Percentiles rank a stretch among this genome's conserved stretches.
Conservation (phyloP, 2,113 vertebrate genomes). For the Salvelinus namaycush region DNA sequence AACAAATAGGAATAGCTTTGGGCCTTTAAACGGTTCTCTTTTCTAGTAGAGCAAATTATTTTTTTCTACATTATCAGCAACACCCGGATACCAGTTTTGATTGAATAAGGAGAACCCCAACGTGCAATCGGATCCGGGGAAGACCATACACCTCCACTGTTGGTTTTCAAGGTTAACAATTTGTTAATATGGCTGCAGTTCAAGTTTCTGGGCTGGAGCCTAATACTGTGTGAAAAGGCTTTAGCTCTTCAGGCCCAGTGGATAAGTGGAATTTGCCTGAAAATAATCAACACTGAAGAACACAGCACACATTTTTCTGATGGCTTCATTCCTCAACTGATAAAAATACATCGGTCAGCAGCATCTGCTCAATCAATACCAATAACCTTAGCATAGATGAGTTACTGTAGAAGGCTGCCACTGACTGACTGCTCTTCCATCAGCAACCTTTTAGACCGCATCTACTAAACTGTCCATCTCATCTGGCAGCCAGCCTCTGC, state of each 20-base stretch:
- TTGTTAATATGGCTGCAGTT: conserved; percentile 2
- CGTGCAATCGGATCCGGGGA: too few species aligned
- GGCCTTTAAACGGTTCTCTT: too few species aligned
- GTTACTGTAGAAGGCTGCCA: neutral
- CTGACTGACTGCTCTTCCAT: neutral
- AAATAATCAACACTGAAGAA: neutral
- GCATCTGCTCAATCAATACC: neutral
- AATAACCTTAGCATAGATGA: neutral
- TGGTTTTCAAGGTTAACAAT: neutral
- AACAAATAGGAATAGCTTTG: too few species aligned
- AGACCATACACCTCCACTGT: too few species aligned
- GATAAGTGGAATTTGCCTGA: neutral
- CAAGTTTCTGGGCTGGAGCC: neutral
- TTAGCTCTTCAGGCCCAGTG: neutral
- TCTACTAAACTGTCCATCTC: neutral
- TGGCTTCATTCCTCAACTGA: neutral
- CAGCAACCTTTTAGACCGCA: neutral
- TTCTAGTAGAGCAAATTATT: too few species aligned
- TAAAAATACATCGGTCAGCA: neutral
- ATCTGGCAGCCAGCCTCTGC: neutral
- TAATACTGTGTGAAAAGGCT: conserved; percentile 4
- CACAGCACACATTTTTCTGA: neutral
- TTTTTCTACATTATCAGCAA: too few species aligned
- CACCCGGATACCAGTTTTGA: too few species aligned
- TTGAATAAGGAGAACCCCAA: too few species aligned